Conservation (phyloP, 35 echinoderm and acorn worm genomes). For the Apostichopus parvimensis region DNA sequence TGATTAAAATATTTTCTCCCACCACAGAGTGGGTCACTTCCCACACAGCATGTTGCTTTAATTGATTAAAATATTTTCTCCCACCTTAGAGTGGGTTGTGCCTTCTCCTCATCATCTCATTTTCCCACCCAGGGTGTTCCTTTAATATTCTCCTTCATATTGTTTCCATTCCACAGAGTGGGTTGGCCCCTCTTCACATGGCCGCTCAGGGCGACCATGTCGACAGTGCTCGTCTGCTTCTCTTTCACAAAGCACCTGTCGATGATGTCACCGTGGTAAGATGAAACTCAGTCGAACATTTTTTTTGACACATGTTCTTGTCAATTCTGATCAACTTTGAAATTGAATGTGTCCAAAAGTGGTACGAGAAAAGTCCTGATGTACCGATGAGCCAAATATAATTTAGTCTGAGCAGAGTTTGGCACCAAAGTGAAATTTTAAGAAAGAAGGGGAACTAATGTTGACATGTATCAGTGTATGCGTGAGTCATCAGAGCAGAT, state of each 20-base stretch:
- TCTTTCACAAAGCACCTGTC: conserved; percentile 94
- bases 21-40: too few relatives aligned
- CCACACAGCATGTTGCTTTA: too few relatives aligned
- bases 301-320: background rate
- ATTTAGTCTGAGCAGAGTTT: too few relatives aligned
- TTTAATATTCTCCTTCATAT: background rate
- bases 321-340: background rate
- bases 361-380: too few relatives aligned
- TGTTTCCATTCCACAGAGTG: conserved; percentile 61
- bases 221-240: conserved; percentile 95
- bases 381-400: too few relatives aligned
- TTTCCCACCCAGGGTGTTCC: background rate
- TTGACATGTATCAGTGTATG: too few relatives aligned
- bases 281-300: background rate
- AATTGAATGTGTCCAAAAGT: background rate
- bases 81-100: too few relatives aligned
- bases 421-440: too few relatives aligned
- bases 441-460: too few relatives aligned
- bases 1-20: too few relatives aligned
- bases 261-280: conserved; percentile 98
- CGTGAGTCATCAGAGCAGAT: too few relatives aligned
- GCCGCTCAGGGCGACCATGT: conserved; percentile 98
- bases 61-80: too few relatives aligned
- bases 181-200: conserved; percentile 93
- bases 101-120: background rate